These are phyloP conservation scores for Rhinolophus sinicus DNA, from an alignment of 2,113 vertebrate species.

Conservation along the genomic window DNA sequence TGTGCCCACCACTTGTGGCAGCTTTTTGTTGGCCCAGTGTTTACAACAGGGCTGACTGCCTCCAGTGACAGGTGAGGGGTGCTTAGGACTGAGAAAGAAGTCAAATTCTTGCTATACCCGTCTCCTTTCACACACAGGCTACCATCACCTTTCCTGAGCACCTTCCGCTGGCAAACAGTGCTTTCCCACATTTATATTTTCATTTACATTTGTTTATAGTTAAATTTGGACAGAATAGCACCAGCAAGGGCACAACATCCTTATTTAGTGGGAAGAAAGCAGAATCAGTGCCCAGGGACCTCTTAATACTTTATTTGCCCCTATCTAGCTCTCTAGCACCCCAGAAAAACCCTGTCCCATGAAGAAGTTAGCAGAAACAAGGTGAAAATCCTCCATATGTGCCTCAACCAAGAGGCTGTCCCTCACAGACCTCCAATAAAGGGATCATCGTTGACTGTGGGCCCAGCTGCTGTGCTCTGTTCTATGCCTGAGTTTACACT, in stretches of 20 bases:
- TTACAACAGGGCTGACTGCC: not conserved
- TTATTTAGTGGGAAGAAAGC: not conserved
- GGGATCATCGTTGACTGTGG: too few relatives aligned
- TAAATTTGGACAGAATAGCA: not conserved
- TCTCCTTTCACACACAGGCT: not conserved
- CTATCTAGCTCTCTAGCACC: not conserved
- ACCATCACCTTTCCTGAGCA: not conserved
- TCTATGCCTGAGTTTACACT: not conserved
- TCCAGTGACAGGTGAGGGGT: not conserved
- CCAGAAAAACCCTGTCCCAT: not conserved
- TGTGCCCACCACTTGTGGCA: rapidly evolving
- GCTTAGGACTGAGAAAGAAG: not conserved
- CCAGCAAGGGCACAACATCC: not conserved
- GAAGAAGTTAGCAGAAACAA: not conserved
- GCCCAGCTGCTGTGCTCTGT: not conserved
- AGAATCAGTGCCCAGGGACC: not conserved
- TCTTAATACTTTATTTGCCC: too few relatives aligned
- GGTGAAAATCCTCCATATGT: not conserved
- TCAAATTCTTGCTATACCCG: not conserved
- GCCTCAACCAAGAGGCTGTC: not conserved
- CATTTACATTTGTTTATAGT: not conserved
- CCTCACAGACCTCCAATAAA: not conserved
- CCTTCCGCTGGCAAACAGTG: not conserved
- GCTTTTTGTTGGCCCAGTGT: not conserved
- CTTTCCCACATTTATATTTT: not conserved